Evolutionary conservation across 2,797 vertebrate genomes (phyloP).

Genomic region (Cygnus olor): DNA sequence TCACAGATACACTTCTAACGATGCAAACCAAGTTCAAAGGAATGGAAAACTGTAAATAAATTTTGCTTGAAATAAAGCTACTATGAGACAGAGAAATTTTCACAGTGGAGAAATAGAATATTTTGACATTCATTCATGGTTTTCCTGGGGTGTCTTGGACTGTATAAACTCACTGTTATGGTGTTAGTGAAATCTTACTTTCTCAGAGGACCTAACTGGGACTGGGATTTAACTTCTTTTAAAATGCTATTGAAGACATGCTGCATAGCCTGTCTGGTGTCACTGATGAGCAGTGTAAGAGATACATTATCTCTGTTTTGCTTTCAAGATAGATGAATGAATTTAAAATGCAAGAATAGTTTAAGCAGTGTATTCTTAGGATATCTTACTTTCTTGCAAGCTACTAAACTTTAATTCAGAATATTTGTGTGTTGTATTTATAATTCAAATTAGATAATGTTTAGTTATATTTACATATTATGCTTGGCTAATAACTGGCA

Average conservation of each 20-base stretch:
- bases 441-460: background rate
- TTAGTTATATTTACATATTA: conserved; percentile 13
- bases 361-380: background rate
- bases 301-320: background rate
- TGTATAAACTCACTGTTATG: conserved; percentile 24
- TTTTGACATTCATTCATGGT: conserved; percentile 23
- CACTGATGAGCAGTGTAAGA: background rate
- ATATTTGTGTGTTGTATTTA: conserved; percentile 3
- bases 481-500: conserved; percentile 6
- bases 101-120: conserved; percentile 1
- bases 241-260: background rate
- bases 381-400: background rate
- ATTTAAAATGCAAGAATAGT: background rate
- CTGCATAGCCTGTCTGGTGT: background rate
- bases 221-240: conserved; percentile 22
- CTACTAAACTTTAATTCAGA: background rate
- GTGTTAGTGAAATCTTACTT: conserved; percentile 49
- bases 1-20: background rate
- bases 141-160: conserved; percentile 18
- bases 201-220: background rate
- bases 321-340: conserved; percentile 17
- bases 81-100: background rate
- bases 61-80: background rate
- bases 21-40: background rate
- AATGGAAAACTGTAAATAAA: background rate